Percentiles rank a stretch among this genome's conserved stretches.
phyloP scores from a whole-genome alignment of 2,113 vertebrate genomes.

The Suricata suricatta region DNA sequence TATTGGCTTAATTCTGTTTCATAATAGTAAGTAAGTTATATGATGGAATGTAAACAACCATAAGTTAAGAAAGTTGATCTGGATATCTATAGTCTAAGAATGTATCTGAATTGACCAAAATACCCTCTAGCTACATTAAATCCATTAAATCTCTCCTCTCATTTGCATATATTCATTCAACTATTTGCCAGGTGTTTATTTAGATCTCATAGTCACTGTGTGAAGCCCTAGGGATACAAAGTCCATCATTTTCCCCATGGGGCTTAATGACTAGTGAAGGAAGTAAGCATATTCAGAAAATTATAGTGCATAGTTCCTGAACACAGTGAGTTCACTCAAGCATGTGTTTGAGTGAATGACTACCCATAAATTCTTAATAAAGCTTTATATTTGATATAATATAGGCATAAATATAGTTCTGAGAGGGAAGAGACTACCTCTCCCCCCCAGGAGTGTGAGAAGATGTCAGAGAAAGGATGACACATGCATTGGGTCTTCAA shows the following conservation, averaged over 20 bases:
- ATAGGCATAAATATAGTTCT: not conserved
- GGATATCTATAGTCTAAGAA: not conserved
- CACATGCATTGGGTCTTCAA: accelerated
- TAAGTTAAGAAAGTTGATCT: not conserved
- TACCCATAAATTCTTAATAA: not conserved
- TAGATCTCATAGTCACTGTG: not conserved
- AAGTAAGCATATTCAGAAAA: not conserved
- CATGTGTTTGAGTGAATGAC: not conserved
- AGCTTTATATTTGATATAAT: not conserved
- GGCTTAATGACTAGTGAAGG: not conserved
- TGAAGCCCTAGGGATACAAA: not conserved
- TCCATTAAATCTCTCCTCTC: not conserved
- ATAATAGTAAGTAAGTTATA: not conserved
- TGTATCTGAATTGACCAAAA: not conserved
- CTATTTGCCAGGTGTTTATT: not conserved
- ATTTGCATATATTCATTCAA: not conserved
- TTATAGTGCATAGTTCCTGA: not conserved
- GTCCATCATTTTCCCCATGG: not conserved
- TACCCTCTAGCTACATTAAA: not conserved
- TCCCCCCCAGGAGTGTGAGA: not conserved
- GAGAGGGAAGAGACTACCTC: not conserved
- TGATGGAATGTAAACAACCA: not conserved
- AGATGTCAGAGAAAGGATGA: not conserved
- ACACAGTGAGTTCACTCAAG: not conserved
- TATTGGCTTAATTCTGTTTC: not conserved